Evolutionary conservation across 2,113 vertebrate genomes (phyloP), one percentile per base, ranked within the genome.

Genomic region (Hippocampus zosterae): DNA sequence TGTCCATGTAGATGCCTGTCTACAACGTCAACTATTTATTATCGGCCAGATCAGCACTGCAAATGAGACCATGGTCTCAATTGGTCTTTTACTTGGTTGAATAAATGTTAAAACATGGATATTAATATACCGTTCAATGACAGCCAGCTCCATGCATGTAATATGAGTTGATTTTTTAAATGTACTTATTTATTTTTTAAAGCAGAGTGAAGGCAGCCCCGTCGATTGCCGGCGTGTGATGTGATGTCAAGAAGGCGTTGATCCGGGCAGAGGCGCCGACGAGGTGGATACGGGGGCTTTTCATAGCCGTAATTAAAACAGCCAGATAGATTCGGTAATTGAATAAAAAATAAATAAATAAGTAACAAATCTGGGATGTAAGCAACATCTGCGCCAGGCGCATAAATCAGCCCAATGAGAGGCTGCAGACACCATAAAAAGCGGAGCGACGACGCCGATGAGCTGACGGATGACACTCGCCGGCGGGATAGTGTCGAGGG

Each of bases 241-340:
- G 84, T 84, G 82, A 87, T 89, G 78, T 82, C 80, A 73, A 81
- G 81, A 73, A 81, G 81, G 83, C 77, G 81, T 87, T 88, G 88
- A 87, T 87, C 86, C 80, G 83, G 86, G 83, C 88, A 85, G 85
- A 86, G 84, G 79, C 87, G 81, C 81, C 88, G 87, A 89, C 88
- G 86, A 86, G 85, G 80, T 81, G 76, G 82, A 88, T 87, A 77
- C 72, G 84, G 33, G 88, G 80, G 88, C 87, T 88, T 91, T 91
- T 92, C 90, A 91, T 88, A 83, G 90, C 85, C 84, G 85, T 92
- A 90, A 92, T 92, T 92, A 92, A 93, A 92, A 91, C 91, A 90
- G 90, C 88, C 79, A 91, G 90, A 91, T 90, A 88, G 89, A 92
- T 91, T 87, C 88, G 76, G 90, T 92, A 92, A 92, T 92, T 92